Percentiles rank a stretch among this genome's conserved stretches.
phyloP scores from a whole-genome alignment of 2,113 vertebrate genomes.

The Cynopterus brachyotis region DNA sequence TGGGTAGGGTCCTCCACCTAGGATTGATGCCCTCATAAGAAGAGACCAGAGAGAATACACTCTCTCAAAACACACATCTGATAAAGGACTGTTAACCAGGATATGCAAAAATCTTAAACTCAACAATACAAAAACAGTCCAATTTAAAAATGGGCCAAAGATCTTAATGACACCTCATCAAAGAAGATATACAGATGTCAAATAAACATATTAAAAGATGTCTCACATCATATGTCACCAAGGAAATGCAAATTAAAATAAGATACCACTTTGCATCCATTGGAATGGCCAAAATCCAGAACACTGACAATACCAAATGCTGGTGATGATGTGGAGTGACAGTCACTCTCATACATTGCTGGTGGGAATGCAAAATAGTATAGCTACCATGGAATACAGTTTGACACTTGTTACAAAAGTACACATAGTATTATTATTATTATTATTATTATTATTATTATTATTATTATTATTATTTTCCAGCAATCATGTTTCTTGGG shows the following conservation, averaged over 20 bases:
- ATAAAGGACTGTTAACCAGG: neutral
- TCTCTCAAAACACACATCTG: neutral
- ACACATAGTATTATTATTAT: neutral
- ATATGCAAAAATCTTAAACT: neutral
- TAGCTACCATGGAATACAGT: neutral
- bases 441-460: too few species aligned
- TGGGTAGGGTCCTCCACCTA: neutral
- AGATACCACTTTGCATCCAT: neutral
- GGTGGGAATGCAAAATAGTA: neutral
- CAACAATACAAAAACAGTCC: neutral
- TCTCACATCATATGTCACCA: neutral
- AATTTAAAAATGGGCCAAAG: neutral
- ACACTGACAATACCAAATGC: neutral
- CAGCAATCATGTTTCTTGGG: neutral
- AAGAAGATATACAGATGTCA: neutral
- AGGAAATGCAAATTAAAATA: neutral
- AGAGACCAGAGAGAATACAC: neutral
- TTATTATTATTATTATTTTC: too few species aligned
- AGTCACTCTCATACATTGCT: neutral
- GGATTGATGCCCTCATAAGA: neutral
- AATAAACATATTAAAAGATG: neutral
- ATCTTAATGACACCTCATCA: neutral
- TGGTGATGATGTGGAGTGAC: neutral
- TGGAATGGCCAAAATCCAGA: neutral
- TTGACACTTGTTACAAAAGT: neutral